Percentiles rank a stretch among this genome's conserved stretches.
Conservation (phyloP, 2,113 vertebrate species). For the Nothobranchius kuhntae region DNA sequence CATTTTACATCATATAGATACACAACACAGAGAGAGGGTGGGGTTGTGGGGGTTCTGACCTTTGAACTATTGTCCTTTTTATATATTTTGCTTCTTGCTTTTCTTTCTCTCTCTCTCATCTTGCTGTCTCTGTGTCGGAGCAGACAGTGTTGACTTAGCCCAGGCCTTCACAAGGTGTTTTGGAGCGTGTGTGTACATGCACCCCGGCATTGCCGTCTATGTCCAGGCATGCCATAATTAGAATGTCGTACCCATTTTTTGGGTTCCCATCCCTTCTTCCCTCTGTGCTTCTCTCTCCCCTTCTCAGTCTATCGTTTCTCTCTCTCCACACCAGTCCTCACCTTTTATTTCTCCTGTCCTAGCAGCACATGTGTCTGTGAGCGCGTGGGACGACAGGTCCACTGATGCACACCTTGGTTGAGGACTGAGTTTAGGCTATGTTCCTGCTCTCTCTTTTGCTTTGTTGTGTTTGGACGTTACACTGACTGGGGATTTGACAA, state of each 20-base stretch:
- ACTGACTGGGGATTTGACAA: conserved; percentile 51
- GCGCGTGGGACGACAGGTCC: conserved; percentile 37
- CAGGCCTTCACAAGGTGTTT: conserved; percentile 74
- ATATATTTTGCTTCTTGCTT: conserved; percentile 28
- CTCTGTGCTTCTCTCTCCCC: conserved; percentile 48
- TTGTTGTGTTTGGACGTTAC: conserved; percentile 48
- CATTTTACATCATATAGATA: neutral
- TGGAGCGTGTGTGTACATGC: conserved; percentile 79
- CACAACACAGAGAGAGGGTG: neutral
- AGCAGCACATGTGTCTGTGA: conserved; percentile 31
- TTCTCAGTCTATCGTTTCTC: conserved; percentile 56
- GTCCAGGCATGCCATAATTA: conserved; percentile 83
- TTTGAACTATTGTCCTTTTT: conserved; percentile 60
- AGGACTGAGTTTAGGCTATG: conserved; percentile 52
- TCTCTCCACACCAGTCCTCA: conserved; percentile 56
- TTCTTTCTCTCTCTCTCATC: conserved; percentile 4
- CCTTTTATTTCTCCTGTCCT: conserved; percentile 55
- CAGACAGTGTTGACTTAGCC: conserved; percentile 74
- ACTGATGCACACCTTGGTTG: conserved; percentile 53
- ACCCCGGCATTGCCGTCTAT: conserved; percentile 73
- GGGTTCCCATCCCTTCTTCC: conserved; percentile 74
- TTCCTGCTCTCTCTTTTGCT: conserved; percentile 28
- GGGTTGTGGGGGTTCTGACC: conserved; percentile 37
- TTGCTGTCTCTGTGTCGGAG: conserved; percentile 38
- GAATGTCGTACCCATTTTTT: conserved; percentile 77